Evolutionary conservation across 2,113 vertebrate species (phyloP).

Genomic region (Cyprinus carpio): DNA sequence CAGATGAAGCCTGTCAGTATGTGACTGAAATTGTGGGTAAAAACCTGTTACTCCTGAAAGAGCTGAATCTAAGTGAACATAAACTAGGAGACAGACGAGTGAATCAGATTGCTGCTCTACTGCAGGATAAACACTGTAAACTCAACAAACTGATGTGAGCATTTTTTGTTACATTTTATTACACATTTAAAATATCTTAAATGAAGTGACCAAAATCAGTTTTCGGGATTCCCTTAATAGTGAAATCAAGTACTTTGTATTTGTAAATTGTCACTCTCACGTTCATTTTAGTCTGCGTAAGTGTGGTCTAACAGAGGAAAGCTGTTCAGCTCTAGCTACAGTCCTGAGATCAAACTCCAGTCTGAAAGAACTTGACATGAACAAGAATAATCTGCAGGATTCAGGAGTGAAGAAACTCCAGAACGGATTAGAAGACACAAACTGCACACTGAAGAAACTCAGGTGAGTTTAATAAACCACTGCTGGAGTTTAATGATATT

Average conservation of each 20-base stretch:
- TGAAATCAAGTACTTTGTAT: background rate
- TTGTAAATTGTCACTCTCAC: background rate
- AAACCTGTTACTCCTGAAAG: no score
- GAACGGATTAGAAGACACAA: background rate
- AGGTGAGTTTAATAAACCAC: background rate
- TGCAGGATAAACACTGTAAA: no score
- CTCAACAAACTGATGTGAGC: no score
- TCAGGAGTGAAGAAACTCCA: background rate
- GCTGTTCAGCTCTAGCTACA: conserved; percentile 2
- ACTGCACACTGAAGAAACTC: background rate
- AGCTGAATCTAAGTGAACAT: no score
- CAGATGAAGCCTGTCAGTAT: background rate
- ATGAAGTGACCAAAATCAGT: no score
- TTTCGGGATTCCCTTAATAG: background rate
- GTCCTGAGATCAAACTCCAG: background rate
- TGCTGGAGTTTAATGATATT: background rate
- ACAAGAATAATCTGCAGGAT: background rate
- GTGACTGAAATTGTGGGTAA: background rate
- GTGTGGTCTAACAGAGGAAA: conserved; percentile 7
- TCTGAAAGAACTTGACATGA: background rate
- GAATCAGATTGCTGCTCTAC: no score
- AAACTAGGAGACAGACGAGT: background rate
- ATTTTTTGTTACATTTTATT: no score
- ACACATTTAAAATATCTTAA: no score
- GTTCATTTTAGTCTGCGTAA: background rate